phyloP scores from a whole-genome alignment of 2,888 invertebrate species.

The Aleiodes alternator region DNA sequence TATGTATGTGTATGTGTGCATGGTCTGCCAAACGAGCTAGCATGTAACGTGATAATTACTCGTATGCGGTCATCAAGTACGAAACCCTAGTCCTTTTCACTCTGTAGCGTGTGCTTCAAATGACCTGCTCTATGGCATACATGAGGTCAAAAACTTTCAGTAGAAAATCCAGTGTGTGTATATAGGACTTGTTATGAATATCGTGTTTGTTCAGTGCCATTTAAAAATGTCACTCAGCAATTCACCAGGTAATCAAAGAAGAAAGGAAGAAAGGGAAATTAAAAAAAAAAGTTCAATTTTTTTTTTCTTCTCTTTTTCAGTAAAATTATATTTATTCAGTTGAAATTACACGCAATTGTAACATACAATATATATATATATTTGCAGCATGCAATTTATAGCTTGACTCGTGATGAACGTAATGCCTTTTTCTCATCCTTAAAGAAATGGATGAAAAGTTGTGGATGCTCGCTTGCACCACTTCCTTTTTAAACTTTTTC shows the following conservation, averaged over 20 bases:
- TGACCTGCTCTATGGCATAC: conserved; percentile 5
- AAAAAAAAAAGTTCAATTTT: no score
- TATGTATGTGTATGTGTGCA: conserved; percentile 11
- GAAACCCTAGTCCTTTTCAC: background rate
- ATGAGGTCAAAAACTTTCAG: conserved; percentile 15
- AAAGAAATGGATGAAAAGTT: no score
- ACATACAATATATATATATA: no score
- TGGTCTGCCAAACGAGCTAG: conserved; percentile 21
- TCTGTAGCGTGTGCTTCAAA: conserved; percentile 20
- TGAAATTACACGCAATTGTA: no score
- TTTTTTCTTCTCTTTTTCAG: no score
- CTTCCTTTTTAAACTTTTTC: background rate
- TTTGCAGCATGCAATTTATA: no score
- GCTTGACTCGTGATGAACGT: no score
- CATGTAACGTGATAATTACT: conserved; percentile 43
- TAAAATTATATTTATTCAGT: no score
- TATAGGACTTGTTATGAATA: background rate
- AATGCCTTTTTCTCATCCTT: no score
- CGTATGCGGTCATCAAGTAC: conserved; percentile 36
- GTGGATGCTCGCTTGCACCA: no score
- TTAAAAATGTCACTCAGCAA: background rate
- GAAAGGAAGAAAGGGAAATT: no score
- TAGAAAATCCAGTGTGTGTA: conserved; percentile 7
- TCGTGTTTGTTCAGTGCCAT: conserved; percentile 2
- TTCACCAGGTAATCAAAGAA: no score